Evolutionary conservation across 2,113 vertebrate genomes (phyloP), one percentile per base, ranked within the genome.

Genomic region (Lanius ludovicianus): DNA sequence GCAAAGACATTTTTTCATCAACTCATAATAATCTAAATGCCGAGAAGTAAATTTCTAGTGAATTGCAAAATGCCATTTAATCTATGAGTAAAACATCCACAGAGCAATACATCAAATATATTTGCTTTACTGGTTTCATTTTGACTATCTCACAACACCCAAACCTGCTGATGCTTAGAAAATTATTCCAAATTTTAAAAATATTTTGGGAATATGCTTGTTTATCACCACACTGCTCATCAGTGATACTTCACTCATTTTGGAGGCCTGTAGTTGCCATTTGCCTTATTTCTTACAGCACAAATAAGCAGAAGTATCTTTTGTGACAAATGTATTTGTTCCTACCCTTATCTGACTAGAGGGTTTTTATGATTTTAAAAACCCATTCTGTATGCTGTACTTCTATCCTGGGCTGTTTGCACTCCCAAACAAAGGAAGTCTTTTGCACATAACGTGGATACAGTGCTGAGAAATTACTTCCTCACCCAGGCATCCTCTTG

Each of bases 401-500:
- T 94, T 95, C 91, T 88, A 79, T 70, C 85, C 89, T 2, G 11
- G 87, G 95, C 85, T 92, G 85, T 95, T 92, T 95, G 88, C 53
- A 81, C 64, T 15, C 0, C 56, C 76, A 95, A 53, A 97, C 95
- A 96, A 96, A 96, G 87, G 75, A 97, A 95, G 71, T 94, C 85
- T 94, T 96, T 93, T 93, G 93, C 93, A 96, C 88, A 75, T 95
- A 94, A 95, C 92, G 83, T 88, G 85, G 82, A 91, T 93, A 84
- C 87, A 96, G 92, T 56, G 80, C 83, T 94, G 83, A 96, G 92
- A 97, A 96, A 97, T 96, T 95, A 96, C 90, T 96, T 96, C 94
- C 95, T 95, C 73, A 95, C 83, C 78, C 89, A 92, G 94, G 95
- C 82, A 94, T 94, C 95, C 87, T 90, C 92, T 90, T 89, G 93